These are phyloP conservation scores for Zootermopsis nevadensis DNA, from an alignment of 2,888 invertebrate species.

Conservation along the genomic window DNA sequence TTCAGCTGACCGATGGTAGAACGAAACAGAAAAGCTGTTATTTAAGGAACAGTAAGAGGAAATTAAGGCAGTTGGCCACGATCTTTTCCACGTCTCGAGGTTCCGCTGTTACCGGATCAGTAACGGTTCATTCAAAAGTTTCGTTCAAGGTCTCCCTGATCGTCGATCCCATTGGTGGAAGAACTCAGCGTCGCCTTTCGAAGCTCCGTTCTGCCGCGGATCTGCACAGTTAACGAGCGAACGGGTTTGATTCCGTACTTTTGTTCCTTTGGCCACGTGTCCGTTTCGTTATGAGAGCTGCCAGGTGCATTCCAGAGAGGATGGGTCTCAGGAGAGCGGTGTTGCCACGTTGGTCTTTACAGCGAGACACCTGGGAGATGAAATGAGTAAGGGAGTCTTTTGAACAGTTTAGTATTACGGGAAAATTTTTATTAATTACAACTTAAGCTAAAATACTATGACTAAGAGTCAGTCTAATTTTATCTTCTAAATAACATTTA, in stretches of 20 bases:
- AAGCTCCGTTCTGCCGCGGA: conserved; percentile 24
- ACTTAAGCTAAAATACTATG: too few relatives aligned
- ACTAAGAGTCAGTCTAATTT: too few relatives aligned
- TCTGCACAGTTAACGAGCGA: conserved; percentile 15
- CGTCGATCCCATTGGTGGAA: neutral
- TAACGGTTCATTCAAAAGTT: conserved; percentile 12
- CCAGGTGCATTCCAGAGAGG: conserved; percentile 47
- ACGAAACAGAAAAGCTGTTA: too few relatives aligned
- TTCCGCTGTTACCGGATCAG: neutral
- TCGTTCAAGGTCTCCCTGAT: conserved; percentile 11
- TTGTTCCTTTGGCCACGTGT: conserved; percentile 45
- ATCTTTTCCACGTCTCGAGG: conserved; percentile 4
- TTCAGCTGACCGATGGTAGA: too few relatives aligned
- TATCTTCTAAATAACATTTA: too few relatives aligned
- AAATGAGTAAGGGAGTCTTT: neutral
- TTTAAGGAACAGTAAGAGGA: neutral
- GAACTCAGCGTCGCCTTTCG: neutral
- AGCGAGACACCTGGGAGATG: conserved; percentile 11
- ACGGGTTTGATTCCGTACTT: conserved; percentile 24
- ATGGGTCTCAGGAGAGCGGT: conserved; percentile 37
- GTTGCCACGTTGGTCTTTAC: conserved; percentile 38
- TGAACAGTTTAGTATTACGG: too few relatives aligned
- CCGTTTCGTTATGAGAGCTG: conserved; percentile 43
- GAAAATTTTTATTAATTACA: too few relatives aligned
- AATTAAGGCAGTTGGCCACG: conserved; percentile 25